Base-by-base conservation (phyloP, 1,140 invertebrate species). In the Cydia strobilella region DNA sequence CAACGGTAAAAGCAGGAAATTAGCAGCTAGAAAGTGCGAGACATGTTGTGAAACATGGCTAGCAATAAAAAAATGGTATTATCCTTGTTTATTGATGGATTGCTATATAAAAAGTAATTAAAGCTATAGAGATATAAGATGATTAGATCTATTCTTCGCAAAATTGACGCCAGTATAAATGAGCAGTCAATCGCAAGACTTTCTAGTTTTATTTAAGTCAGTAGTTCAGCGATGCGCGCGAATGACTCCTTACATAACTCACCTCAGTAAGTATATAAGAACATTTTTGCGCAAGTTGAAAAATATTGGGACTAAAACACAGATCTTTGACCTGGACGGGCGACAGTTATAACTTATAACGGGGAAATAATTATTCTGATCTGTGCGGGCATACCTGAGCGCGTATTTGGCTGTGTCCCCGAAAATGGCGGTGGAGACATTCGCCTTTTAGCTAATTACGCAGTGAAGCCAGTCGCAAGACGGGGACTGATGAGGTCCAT, bases 371-470 rank as follows among this genome's bases (percentile, higher is more conserved):
- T 20, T 69, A 69, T 18, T 69, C 65, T 69, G 6, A n/a, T 31
- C 27, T 35, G 63, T 66, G 25, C 27, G 63, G 18, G n/a, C 31
- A 69, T 69, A 18, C 65, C 31, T 69, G 9, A 3, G 35, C 65
- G 65, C 65, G 31, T 69, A 69, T 69, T 69, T 51, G 72, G 72
- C 39, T 7, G 51, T 71, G 75, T 80, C 79, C 72, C 79, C 51
- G 42, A 79, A 83, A 81, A 83, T 79, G 76, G 73, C n/a, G 71
- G 65, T 66, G 54, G 59, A 78, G 78, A 74, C 71, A 74, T 79
- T 76, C 35, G 72, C 66, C 74, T 82, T 83, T 82, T 69, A 76
- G 74, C 83, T 84, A 87, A 87, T 89, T 85, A 86, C 79, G 78
- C 72, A 77, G 76, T 80, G 82, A 82, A 86, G 82, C 45, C 63